These are phyloP conservation scores for Dendronephthya gigantea DNA, from an alignment of 64 coral and sea anemone genomes.

Conservation along the genomic window DNA sequence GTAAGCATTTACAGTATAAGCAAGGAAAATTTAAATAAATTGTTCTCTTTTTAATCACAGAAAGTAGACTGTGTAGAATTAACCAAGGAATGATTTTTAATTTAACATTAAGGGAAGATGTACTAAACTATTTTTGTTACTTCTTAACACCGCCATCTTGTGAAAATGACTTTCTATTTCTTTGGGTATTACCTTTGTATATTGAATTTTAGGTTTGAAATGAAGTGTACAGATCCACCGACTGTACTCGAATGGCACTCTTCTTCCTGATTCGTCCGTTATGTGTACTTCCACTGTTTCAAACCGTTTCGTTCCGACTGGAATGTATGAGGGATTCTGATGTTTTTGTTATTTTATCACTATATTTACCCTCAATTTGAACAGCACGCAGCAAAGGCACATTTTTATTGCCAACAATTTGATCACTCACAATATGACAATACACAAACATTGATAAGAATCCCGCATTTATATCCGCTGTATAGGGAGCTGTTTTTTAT, in stretches of 20 bases:
- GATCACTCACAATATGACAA: neutral
- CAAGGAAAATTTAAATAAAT: too few species aligned
- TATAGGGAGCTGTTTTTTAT: neutral
- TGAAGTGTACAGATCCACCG: neutral
- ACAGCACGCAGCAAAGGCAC: neutral
- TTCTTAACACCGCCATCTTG: too few species aligned
- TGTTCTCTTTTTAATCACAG: too few species aligned
- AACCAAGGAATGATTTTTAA: too few species aligned
- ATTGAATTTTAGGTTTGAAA: neutral
- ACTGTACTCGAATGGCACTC: constrained; percentile 1
- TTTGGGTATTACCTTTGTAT: too few species aligned
- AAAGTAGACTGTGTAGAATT: too few species aligned
- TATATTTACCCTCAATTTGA: neutral
- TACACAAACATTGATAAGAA: neutral
- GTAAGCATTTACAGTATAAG: too few species aligned
- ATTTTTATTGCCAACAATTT: neutral
- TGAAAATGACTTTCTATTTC: too few species aligned
- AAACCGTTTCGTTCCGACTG: neutral
- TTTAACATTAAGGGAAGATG: too few species aligned
- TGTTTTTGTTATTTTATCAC: neutral
- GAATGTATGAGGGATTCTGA: neutral
- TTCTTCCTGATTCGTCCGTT: neutral
- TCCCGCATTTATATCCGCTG: neutral
- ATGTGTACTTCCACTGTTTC: neutral
- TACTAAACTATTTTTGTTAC: too few species aligned